Evolutionary conservation across 2,113 vertebrate genomes (phyloP).

Genomic region (Alectura lathami): DNA sequence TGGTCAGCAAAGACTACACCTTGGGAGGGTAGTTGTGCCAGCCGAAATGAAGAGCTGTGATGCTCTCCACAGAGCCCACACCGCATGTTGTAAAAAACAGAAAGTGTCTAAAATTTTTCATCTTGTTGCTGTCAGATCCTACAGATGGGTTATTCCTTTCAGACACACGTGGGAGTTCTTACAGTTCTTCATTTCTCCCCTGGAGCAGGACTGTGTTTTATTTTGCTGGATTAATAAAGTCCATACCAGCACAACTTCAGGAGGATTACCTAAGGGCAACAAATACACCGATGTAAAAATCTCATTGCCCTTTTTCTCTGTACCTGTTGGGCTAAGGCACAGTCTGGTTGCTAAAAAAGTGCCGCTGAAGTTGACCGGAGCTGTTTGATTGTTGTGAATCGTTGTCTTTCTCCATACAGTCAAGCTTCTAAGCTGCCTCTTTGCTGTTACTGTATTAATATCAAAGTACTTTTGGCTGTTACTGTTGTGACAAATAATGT

Average conservation of each 20-base stretch:
- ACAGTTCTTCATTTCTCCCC: not conserved
- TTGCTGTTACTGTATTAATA: not conserved
- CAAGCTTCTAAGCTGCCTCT: not conserved
- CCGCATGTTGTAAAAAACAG: not conserved
- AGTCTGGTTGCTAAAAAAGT: not conserved
- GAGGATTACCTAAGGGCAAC: not conserved
- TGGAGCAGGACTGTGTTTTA: fast-evolving
- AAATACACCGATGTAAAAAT: not conserved
- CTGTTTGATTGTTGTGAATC: not conserved
- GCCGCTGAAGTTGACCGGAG: not conserved
- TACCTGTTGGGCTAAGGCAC: not conserved
- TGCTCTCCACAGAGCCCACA: not conserved
- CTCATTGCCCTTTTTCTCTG: not conserved
- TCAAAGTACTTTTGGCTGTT: not conserved
- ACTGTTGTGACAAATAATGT: not conserved
- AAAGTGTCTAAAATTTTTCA: not conserved
- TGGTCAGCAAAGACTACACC: not conserved
- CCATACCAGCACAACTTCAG: not conserved
- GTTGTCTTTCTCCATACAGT: not conserved
- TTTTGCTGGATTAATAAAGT: not conserved
- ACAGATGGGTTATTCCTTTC: not conserved
- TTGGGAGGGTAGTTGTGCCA: not conserved
- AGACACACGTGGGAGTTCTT: not conserved
- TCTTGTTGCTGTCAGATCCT: not conserved
- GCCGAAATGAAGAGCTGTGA: not conserved